A percentile compares a stretch with the other conserved stretches of the same genome.
Evolutionary conservation across 2,113 vertebrate genomes (phyloP).

Genomic region (Paramormyrops kingsleyae): DNA sequence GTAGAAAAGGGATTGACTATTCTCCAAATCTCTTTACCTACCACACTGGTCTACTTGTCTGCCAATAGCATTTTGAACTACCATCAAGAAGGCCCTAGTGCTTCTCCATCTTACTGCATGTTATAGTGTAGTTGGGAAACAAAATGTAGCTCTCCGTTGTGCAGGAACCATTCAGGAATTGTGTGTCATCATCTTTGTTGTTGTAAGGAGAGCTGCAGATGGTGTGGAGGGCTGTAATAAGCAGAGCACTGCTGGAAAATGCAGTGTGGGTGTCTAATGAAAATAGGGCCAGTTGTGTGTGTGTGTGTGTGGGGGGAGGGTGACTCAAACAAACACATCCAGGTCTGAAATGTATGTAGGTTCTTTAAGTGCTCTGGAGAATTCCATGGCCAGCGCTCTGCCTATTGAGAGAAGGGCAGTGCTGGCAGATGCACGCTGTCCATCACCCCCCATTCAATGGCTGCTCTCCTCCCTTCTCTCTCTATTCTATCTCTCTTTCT

Average conservation of each 20-base stretch:
- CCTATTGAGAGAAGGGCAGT: slow-evolving; percentile 50
- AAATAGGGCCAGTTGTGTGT: background rate
- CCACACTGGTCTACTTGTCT: background rate
- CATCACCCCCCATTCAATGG: slow-evolving; percentile 33
- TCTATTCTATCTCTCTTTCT: background rate
- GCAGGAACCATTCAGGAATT: background rate
- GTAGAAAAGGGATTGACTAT: background rate
- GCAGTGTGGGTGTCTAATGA: background rate
- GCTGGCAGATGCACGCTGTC: slow-evolving; percentile 61
- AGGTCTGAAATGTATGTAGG: slow-evolving; percentile 36
- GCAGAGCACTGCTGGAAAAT: background rate
- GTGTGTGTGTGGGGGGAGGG: slow-evolving; percentile 1
- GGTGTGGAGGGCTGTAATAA: background rate
- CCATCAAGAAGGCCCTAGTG: background rate
- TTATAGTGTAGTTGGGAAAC: background rate
- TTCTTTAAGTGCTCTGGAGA: slow-evolving; percentile 53
- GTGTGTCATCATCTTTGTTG: background rate
- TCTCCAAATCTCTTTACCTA: background rate
- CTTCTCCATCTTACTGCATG: background rate
- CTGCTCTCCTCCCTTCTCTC: slow-evolving; percentile 15
- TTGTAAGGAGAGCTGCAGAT: background rate
- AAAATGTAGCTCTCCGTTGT: background rate
- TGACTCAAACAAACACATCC: slow-evolving; percentile 35
- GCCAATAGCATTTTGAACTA: background rate
- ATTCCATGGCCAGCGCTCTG: slow-evolving; percentile 42